phyloP scores from a whole-genome alignment of 2,888 invertebrate species.

The Lepidonotus clava region DNA sequence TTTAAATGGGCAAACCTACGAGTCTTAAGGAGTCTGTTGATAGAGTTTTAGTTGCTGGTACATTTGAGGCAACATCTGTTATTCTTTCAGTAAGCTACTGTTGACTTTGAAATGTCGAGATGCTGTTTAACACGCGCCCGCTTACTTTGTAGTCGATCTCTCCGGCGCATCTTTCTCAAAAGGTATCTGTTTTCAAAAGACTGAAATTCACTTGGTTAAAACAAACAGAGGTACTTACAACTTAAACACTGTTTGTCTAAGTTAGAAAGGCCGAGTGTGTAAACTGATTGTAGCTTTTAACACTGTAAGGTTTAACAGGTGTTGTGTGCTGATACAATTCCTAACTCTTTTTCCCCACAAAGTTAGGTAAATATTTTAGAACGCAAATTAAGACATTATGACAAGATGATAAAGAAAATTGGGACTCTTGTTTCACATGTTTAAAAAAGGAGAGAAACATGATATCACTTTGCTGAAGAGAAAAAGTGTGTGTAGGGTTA shows the following conservation, averaged over 20 bases:
- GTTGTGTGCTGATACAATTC: too few relatives aligned
- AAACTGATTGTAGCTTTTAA: too few relatives aligned
- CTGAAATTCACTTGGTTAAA: neutral
- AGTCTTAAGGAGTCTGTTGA: slow-evolving; percentile 7
- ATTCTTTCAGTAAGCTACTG: neutral
- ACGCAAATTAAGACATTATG: too few relatives aligned
- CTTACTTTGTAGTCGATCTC: slow-evolving; percentile 6
- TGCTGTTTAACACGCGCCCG: neutral
- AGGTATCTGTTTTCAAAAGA: slow-evolving; percentile 11
- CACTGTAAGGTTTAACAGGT: too few relatives aligned
- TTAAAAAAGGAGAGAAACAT: too few relatives aligned
- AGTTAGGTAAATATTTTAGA: too few relatives aligned
- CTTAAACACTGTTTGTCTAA: neutral
- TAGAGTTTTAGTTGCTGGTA: neutral
- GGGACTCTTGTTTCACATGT: too few relatives aligned
- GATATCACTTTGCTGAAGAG: too few relatives aligned
- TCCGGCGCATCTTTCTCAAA: neutral
- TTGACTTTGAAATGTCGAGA: neutral
- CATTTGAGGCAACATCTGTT: slow-evolving; percentile 2
- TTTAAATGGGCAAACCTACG: neutral
- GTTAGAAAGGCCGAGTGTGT: too few relatives aligned
- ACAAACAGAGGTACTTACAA: neutral
- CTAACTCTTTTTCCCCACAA: too few relatives aligned
- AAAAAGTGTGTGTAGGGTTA: neutral
- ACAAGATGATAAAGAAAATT: too few relatives aligned